Evolutionary conservation across 1,140 invertebrate genomes (phyloP), one percentile per base, ranked within the genome.

Genomic region (Vanessa atalanta): DNA sequence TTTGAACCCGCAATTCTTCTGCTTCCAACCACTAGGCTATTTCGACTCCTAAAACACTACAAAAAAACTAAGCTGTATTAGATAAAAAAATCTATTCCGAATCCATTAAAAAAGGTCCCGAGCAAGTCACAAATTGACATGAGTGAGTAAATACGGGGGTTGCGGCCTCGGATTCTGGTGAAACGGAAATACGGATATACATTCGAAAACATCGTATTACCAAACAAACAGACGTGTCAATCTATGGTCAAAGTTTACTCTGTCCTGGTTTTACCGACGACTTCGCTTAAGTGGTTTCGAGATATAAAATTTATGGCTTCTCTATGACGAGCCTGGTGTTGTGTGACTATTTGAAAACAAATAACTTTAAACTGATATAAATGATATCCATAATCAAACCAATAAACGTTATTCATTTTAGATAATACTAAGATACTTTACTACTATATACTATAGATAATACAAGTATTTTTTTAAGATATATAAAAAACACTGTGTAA

Each of bases 191-290:
- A 53, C 60, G 76, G 61, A 72, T 55, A 68, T 65, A 74, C 43
- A 47, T 70, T 57, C 69, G 69, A 74, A 74, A 65, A 70, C 75
- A 77, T 73, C 72, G 76, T 71, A 77, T 73, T 71, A 74, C 75
- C 67, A 65, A 77, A 73, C 72, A 78, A 78, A 78, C 73, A 78
- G 64, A 68, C 26, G 66, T 72, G 71, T 70, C 75, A 77, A 73
- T 77, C 75, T 72, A 77, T 73, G 71, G 75, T 73, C 50, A 70
- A 70, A 66, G 75, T 77, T 77, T 77, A 57, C 67, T 73, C 71
- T 69, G 60, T n/a, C 57, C 72, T 50, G 72, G 65, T 70, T 73
- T 74, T 74, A 73, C 71, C 37, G 60, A 68, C 53, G 55, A 78
- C 76, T 69, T 72, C 72, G 66, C 57, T 50, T 71, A 78, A 69